phyloP scores from a whole-genome alignment of 1,140 invertebrate genomes.

The Micrasema minimum region DNA sequence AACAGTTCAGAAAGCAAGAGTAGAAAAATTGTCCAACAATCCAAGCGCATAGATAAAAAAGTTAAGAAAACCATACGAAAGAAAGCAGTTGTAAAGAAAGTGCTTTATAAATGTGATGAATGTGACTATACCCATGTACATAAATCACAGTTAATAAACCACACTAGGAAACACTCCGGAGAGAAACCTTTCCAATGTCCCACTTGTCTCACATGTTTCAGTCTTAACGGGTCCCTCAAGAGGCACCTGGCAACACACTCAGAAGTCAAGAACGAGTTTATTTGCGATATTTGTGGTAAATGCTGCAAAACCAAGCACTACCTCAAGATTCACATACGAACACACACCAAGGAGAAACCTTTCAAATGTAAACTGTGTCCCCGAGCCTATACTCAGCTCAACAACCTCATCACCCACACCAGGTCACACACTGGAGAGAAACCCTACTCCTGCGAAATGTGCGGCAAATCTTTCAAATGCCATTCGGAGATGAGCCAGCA shows the following conservation, averaged over 20 bases:
- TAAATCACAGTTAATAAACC: constrained; percentile 22
- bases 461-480: constrained; percentile 69
- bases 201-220: constrained; percentile 44
- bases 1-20: too few relatives aligned
- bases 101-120: constrained; percentile 26
- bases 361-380: constrained; percentile 36
- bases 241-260: constrained; percentile 19
- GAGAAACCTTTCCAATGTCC: constrained; percentile 46
- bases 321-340: constrained; percentile 36
- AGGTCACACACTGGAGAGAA: constrained; percentile 83
- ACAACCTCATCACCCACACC: constrained; percentile 16
- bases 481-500: constrained; percentile 11
- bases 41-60: too few relatives aligned
- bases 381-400: constrained; percentile 52
- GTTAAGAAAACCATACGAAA: too few relatives aligned
- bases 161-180: constrained; percentile 42
- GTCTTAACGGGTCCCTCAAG: constrained; percentile 28
- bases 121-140: constrained; percentile 32
- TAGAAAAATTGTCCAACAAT: too few relatives aligned
- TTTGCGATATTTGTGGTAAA: constrained; percentile 45
- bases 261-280: constrained; percentile 10
- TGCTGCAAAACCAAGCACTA: constrained; percentile 8
- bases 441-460: constrained; percentile 76
- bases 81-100: too few relatives aligned
- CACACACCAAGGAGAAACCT: constrained; percentile 47